Conservation (phyloP, 1,140 invertebrate genomes). For the Caenorhabditis briggsae region DNA sequence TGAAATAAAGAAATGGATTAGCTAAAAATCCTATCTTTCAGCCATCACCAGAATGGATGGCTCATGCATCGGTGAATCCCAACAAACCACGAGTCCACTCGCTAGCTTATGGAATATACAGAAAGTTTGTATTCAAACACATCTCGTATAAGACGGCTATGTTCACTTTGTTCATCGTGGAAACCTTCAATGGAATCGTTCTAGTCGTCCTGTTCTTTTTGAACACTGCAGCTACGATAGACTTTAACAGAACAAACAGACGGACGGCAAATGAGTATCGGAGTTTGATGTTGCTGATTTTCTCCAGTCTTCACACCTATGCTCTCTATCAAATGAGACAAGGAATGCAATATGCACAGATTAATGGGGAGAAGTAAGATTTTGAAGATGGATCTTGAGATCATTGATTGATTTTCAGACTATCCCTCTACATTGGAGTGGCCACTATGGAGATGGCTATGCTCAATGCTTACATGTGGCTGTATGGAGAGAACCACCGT, state of each 20-base stretch:
- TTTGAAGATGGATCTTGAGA: not conserved
- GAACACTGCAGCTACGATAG: not conserved
- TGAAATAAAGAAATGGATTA: no score
- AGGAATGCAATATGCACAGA: conserved; percentile 20
- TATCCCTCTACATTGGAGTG: conserved; percentile 62
- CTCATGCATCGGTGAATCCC: conserved; percentile 47
- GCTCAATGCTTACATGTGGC: conserved; percentile 65
- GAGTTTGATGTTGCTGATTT: conserved; percentile 51
- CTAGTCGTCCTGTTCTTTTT: conserved; percentile 50
- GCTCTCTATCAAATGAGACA: conserved; percentile 46
- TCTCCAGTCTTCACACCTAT: conserved; percentile 42
- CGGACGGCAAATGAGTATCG: conserved; percentile 51
- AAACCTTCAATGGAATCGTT: conserved; percentile 50
- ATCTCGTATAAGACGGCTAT: conserved; percentile 52
- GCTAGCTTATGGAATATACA: conserved; percentile 51
- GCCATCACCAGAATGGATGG: conserved; percentile 61
- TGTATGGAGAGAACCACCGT: conserved; percentile 57
- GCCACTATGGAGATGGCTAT: conserved; percentile 64
- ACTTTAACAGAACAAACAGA: no score
- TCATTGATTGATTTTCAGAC: conserved; percentile 45
- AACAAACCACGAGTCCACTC: conserved; percentile 56
- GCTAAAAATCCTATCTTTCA: conserved; percentile 24
- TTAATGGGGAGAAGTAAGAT: conserved; percentile 10
- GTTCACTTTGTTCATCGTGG: conserved; percentile 50
- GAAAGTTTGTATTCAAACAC: conserved; percentile 18